phyloP scores from a whole-genome alignment of 1,140 invertebrate species.

The Penaeus japonicus region DNA sequence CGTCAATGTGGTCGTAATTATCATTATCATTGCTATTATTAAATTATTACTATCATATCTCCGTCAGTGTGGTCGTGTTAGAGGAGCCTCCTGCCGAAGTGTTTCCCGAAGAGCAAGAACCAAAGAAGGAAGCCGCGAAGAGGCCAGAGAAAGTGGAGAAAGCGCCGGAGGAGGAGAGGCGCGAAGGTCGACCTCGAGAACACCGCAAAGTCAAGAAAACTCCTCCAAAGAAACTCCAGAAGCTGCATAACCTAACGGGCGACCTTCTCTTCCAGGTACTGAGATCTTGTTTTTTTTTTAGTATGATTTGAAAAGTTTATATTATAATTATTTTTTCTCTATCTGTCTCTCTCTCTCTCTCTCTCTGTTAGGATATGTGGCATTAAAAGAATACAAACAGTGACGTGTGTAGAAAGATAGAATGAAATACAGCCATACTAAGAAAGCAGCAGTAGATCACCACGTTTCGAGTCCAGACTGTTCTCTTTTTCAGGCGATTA shows the following conservation, averaged over 20 bases:
- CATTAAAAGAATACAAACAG: too few species aligned
- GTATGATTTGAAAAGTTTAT: neutral
- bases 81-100: neutral
- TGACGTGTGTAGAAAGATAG: too few species aligned
- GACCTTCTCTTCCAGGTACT: slow-evolving; percentile 45
- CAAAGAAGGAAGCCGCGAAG: neutral
- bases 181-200: slow-evolving; percentile 22
- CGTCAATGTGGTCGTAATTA: too few species aligned
- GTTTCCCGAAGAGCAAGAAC: neutral
- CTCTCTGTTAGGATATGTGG: too few species aligned
- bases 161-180: neutral
- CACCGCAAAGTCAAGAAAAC: slow-evolving; percentile 41
- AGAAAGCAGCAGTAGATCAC: too few species aligned
- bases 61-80: neutral
- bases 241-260: slow-evolving; percentile 43
- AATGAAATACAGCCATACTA: too few species aligned
- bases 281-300: neutral
- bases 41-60: too few species aligned
- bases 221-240: slow-evolving; percentile 45
- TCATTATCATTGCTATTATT: too few species aligned
- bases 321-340: too few species aligned
- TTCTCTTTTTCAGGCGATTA: too few species aligned
- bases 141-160: neutral
- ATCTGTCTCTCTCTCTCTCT: too few species aligned
- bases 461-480: too few species aligned